These are phyloP conservation scores for Ernsta delagoae DNA, from an alignment of 2,888 invertebrate genomes.

Conservation along the genomic window DNA sequence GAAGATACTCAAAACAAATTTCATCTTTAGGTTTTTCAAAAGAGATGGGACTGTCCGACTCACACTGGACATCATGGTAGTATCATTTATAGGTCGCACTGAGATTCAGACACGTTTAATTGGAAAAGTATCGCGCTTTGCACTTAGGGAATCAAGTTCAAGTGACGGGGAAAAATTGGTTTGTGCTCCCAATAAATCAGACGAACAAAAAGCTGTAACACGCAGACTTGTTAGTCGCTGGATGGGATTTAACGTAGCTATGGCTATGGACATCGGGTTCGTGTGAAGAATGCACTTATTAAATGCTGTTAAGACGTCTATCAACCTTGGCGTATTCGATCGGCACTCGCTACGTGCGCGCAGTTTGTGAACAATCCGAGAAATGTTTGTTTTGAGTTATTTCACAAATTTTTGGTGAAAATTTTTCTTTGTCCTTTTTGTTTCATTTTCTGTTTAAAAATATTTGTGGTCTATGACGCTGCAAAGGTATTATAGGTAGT, in stretches of 20 bases:
- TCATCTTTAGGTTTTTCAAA: too few relatives aligned
- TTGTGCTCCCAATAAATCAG: slow-evolving; percentile 48
- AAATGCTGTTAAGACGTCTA: slow-evolving; percentile 56
- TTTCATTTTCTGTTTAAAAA: too few relatives aligned
- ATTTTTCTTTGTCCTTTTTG: background rate
- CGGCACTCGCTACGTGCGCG: background rate
- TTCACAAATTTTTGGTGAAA: background rate
- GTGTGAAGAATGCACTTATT: slow-evolving; percentile 58
- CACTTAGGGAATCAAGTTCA: slow-evolving; percentile 33
- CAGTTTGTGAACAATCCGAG: background rate
- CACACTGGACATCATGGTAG: too few relatives aligned
- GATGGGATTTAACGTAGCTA: slow-evolving; percentile 45
- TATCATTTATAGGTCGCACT: slow-evolving; percentile 3
- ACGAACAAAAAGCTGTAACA: slow-evolving; percentile 45
- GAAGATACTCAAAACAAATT: too few relatives aligned
- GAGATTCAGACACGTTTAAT: slow-evolving; percentile 28
- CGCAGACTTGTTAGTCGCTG: slow-evolving; percentile 42
- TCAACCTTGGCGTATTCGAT: slow-evolving; percentile 41
- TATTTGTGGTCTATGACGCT: too few relatives aligned
- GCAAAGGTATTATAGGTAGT: too few relatives aligned
- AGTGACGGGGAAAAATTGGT: slow-evolving; percentile 18
- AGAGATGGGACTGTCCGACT: too few relatives aligned
- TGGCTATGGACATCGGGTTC: slow-evolving; percentile 48
- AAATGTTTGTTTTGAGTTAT: background rate
- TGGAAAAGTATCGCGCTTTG: slow-evolving; percentile 26